Percentiles rank a stretch among this genome's conserved stretches.
Conservation (phyloP, 2,888 invertebrate species). For the Pachliopta kotzebuea region DNA sequence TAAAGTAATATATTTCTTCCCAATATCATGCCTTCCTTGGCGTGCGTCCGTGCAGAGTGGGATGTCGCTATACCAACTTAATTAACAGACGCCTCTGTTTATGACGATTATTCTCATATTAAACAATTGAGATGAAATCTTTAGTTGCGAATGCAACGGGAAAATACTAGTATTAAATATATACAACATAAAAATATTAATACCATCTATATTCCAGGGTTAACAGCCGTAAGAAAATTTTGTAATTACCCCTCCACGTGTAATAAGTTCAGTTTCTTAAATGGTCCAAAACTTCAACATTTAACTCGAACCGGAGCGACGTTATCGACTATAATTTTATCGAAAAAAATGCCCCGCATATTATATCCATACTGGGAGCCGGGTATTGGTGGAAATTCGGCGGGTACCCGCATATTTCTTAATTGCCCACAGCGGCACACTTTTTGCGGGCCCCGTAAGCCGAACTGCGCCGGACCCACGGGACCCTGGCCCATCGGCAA, state of each 20-base stretch:
- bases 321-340: conserved; percentile 15
- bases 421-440: conserved; percentile 27
- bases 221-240: conserved; percentile 13
- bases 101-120: too few relatives aligned
- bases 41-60: too few relatives aligned
- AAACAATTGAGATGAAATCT: too few relatives aligned
- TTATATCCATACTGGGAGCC: conserved; percentile 26
- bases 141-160: too few relatives aligned
- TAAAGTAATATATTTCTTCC: too few relatives aligned
- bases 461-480: conserved; percentile 35
- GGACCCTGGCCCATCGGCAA: conserved; percentile 24
- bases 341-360: conserved; percentile 19
- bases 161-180: too few relatives aligned
- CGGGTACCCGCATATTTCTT: conserved; percentile 24
- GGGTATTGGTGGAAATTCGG: conserved; percentile 24
- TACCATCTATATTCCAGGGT: conserved; percentile 4
- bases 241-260: conserved; percentile 7
- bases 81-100: too few relatives aligned
- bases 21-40: too few relatives aligned
- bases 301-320: conserved; percentile 19
- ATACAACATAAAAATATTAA: conserved; percentile 7
- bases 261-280: conserved; percentile 26
- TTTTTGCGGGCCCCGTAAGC: conserved; percentile 46
- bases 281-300: conserved; percentile 12
- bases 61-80: too few relatives aligned